Conservation (phyloP, 64 coral and sea anemone species). For the Pocillopora verrucosa region DNA sequence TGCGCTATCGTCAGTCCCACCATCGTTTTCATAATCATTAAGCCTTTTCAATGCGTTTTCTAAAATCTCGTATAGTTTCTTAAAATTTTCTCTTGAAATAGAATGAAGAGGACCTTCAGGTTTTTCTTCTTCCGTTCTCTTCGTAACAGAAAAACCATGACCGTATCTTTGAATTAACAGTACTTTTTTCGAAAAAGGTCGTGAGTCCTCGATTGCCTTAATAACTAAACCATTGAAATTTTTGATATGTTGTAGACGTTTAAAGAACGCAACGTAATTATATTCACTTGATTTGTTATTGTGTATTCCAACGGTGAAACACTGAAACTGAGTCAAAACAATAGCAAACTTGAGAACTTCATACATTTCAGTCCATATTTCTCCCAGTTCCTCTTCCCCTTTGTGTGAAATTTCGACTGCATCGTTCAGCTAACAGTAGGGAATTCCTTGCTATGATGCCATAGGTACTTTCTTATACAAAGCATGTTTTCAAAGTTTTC, state of each 20-base stretch:
- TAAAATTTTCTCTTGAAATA: conserved; percentile 55
- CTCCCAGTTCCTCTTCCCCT: background rate
- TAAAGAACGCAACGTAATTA: conserved; percentile 47
- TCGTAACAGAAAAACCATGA: conserved; percentile 77
- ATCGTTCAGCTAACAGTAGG: background rate
- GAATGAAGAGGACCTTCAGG: conserved; percentile 51
- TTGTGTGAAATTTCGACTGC: background rate
- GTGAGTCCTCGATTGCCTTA: conserved; percentile 16
- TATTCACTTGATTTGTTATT: background rate
- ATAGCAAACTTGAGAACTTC: background rate
- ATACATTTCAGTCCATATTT: conserved; percentile 18
- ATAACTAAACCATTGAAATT: conserved; percentile 66
- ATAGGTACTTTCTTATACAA: background rate
- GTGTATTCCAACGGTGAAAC: no score
- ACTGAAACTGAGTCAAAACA: background rate
- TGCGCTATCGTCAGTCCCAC: background rate
- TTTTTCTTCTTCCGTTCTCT: conserved; percentile 64
- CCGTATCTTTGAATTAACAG: conserved; percentile 68
- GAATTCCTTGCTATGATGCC: background rate
- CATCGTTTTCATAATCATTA: conserved; percentile 40
- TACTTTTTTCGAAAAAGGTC: background rate
- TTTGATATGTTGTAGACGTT: conserved; percentile 34
- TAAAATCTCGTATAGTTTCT: conserved; percentile 51
- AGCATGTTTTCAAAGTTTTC: background rate
- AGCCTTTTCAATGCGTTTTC: conserved; percentile 63